Base-by-base conservation (phyloP, 2,113 vertebrate species). In the Albula goreensis region DNA sequence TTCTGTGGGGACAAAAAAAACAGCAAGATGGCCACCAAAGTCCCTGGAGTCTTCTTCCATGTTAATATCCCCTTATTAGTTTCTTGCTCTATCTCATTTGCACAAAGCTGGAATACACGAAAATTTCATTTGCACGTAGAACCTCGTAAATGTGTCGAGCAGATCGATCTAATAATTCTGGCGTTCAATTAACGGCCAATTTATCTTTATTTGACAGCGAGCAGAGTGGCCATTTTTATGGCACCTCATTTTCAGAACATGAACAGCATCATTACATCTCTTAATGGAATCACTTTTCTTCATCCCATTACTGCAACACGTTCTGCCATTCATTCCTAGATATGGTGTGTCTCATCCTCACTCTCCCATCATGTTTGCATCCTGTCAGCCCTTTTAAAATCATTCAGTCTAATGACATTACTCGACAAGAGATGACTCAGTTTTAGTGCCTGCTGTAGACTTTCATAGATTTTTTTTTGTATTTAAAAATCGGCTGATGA, bases 231-330 rank as follows among this genome's bases (percentile, higher is more conserved):
- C 8, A 22, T 81, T 81, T 66, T 81, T 74, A 81, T 22, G 49
- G 17, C 15, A 17, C 78, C 78, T 52, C 80, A 81, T 50, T 81
- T 81, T 56, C 50, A 52, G 80, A 52, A 48, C 50, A 25, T 81
- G 50, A 81, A n/a, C 17, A 79, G 13, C 25, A 82, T 60, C 84
- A 78, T 50, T 78, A 80, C 52, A 82, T 82, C 19, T 78, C 70
- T 74, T 82, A 60, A 78, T 87, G 52, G 60, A 78, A 85, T 70
- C 79, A 52, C 80, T 78, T 83, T 78, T 78, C 60, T 82, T 78
- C 41, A 82, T 83, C 50, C 70, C 66, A 83, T 82, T 63, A 78
- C 80, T 78, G 78, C 57, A 31, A 11, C 53, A 9, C 9, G 52
- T 50, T 63, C 70, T 74, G 70, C 70, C 70, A 31, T 74, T 74